Conservation (phyloP, 2,797 vertebrate genomes). For the Scolopax rusticola region DNA sequence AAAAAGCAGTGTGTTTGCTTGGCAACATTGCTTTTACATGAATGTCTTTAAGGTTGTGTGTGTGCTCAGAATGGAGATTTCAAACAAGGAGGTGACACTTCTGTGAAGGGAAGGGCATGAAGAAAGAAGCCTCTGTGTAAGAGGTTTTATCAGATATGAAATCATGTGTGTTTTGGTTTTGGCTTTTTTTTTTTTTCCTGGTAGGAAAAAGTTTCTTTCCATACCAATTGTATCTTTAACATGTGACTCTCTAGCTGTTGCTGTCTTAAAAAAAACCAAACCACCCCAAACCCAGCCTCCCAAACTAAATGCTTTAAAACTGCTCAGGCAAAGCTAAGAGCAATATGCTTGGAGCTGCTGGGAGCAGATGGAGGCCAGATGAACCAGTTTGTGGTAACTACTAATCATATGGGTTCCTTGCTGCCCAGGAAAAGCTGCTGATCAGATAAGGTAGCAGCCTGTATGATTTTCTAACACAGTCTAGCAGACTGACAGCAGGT, state of each 20-base stretch:
- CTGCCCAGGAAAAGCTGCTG: neutral
- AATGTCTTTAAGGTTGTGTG: neutral
- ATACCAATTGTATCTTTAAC: neutral
- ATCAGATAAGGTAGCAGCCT: neutral
- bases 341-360: neutral
- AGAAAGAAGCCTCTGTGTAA: neutral
- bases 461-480: neutral
- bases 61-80: neutral
- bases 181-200: neutral
- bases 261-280: neutral
- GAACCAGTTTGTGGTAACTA: neutral
- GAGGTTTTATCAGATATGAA: neutral
- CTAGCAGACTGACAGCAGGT: neutral
- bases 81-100: neutral
- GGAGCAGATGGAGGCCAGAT: constrained; percentile 23
- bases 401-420: neutral
- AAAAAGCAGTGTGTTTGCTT: neutral
- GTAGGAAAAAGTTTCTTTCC: neutral
- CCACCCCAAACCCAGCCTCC: neutral
- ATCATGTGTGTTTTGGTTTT: neutral
- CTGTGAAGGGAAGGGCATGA: neutral
- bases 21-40: neutral
- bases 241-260: neutral
- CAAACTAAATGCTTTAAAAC: neutral
- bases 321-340: neutral